A percentile compares a stretch with the other conserved stretches of the same genome.
Evolutionary conservation across 2,113 vertebrate genomes (phyloP).

Genomic region (Xenus cinereus): DNA sequence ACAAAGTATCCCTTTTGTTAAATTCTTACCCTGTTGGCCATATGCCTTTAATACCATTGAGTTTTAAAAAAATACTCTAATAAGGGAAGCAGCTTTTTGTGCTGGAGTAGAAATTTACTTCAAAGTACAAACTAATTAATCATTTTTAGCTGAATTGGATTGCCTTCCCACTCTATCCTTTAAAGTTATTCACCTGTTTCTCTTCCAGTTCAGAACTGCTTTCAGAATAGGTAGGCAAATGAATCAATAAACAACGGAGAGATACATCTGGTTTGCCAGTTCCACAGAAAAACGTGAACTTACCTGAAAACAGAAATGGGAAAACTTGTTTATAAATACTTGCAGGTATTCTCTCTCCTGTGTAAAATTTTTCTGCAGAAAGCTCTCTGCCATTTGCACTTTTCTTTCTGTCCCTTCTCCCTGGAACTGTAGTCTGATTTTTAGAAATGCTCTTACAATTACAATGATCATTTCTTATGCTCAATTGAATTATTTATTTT

Average conservation of each 20-base stretch:
- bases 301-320: neutral
- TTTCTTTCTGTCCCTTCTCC: neutral
- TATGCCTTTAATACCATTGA: neutral
- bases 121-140: neutral
- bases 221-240: neutral
- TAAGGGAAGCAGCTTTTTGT: neutral
- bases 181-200: neutral
- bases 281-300: neutral
- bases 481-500: neutral
- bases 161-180: neutral
- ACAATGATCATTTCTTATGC: neutral
- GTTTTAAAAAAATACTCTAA: neutral
- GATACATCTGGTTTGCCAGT: neutral
- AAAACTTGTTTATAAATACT: neutral
- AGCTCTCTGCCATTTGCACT: neutral
- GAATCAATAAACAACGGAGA: neutral
- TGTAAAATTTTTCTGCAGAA: neutral
- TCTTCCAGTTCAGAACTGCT: neutral
- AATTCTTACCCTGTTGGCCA: neutral
- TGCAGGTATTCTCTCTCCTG: neutral
- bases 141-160: neutral
- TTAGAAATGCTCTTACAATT: neutral
- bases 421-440: neutral
- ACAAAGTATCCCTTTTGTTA: neutral
- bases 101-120: neutral